Base-by-base conservation (phyloP, 2,113 vertebrate species). In the Melanotaenia duboulayi region DNA sequence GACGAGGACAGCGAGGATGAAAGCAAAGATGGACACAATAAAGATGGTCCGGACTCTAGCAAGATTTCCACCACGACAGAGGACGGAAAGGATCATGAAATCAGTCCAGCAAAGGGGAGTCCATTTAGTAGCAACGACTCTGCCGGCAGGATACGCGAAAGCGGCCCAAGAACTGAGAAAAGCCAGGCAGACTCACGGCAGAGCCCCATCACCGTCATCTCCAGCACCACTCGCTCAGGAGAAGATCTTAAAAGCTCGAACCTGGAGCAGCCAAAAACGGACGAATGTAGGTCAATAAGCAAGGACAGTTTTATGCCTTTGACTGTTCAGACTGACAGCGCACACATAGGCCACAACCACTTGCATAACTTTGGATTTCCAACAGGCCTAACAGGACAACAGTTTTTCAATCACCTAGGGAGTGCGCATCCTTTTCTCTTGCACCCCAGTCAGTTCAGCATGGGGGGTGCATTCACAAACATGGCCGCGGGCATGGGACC, bases 401-500 rank as follows among this genome's bases (percentile, higher is more conserved):
- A 96, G 92, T 99, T 99, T 94, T 99, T 99, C 91, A 95, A 92
- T 89, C 96, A 96, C 22, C 63, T 97, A 56, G 94, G 95, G 37
- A 95, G 95, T 4, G 95, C 96, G 73, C 97, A 97, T 61, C 97
- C 97, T 4, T 95, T 99, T 62, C 96, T 99, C 70, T 90, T 99
- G 83, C 97, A 99, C 90, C 97, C 97, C 3, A 65, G 97, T 73
- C 97, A 99, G 95, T 98, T 99, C 80, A 96, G 95, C 87, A 96
- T 99, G 96, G 97, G 98, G 14, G 94, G 96, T 0, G 96, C 98
- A 0, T 98, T 99, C 93, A 96, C 97, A 68, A 94, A 96, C 76
- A 97, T 99, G 97, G 96, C 96, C 13, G 94, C 96, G 3, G 98
- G 97, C 20, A 97, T 99, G 96, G 96, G 95, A 8, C 97, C 97